Evolutionary conservation across 1,140 invertebrate genomes (phyloP).

Genomic region (Neodiprion lecontei): DNA sequence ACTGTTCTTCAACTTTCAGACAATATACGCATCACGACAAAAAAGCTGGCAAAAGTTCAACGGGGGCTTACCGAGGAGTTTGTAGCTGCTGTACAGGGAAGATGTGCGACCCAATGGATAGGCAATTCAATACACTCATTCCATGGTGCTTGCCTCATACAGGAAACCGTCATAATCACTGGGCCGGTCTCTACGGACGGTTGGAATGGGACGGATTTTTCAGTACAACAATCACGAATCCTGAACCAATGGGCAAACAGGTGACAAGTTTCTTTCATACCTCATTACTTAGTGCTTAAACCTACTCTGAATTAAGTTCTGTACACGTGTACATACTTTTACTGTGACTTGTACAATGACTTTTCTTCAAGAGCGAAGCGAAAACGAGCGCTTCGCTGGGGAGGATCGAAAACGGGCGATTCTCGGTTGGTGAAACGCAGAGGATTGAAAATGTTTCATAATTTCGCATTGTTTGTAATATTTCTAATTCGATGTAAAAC

Average conservation of each 20-base stretch:
- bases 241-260: slow-evolving; percentile 92
- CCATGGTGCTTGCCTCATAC: slow-evolving; percentile 93
- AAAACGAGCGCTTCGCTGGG: too few relatives aligned
- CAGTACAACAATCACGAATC: slow-evolving; percentile 86
- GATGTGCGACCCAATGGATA: slow-evolving; percentile 74
- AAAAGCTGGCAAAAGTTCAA: slow-evolving; percentile 68
- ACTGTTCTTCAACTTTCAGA: slow-evolving; percentile 44
- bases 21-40: slow-evolving; percentile 77
- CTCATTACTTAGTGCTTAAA: neutral
- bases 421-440: too few relatives aligned
- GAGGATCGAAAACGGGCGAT: too few relatives aligned
- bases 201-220: slow-evolving; percentile 88
- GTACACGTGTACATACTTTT: slow-evolving; percentile 2
- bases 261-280: slow-evolving; percentile 41
- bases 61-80: slow-evolving; percentile 75
- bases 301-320: neutral
- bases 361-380: too few relatives aligned
- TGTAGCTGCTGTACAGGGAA: slow-evolving; percentile 76
- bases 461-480: too few relatives aligned
- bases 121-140: slow-evolving; percentile 85
- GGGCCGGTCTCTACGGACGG: slow-evolving; percentile 77
- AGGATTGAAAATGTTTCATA: too few relatives aligned
- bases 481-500: too few relatives aligned
- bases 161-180: slow-evolving; percentile 85
- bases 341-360: too few relatives aligned